Evolutionary conservation across 2,888 invertebrate genomes (phyloP), one percentile per base, ranked within the genome.

Genomic region (Tiliacea aurago): DNA sequence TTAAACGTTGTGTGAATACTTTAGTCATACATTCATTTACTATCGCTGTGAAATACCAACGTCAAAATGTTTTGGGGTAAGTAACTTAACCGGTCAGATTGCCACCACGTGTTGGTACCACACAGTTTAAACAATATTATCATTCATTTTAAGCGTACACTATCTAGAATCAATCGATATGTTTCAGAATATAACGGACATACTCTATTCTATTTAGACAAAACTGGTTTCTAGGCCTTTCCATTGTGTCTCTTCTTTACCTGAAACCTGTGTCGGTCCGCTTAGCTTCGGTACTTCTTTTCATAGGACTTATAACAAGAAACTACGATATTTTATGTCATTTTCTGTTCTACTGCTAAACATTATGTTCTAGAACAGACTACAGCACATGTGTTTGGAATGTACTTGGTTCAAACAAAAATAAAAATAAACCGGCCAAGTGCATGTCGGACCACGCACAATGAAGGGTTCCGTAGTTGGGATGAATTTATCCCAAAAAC

Each of bases 41-140:
- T 56, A 61, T 67, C 9, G 41, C 51, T 71, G 73, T 64, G 47
- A 76, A 80, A 71, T 76, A 78, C 61, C 56, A 62, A 80, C 84
- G 66, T 75, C 92, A 95, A 92, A 83, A 96, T 96, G 96, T 96
- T 96, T 95, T 96, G 96, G 96, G 96, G 96, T 96, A 92, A 96
- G 96, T 93, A 80, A 77, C 70, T 65, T 76, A 58, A 81, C 83
- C 84, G 83, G 88, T 77, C 76, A 79, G 68, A 84, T 75, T 84
- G 77, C 74, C 87, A 95, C 95, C 96, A 96, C 96, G 96, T 96
- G 95, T 93, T 93, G 81, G 77, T 70, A 78, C 73, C 41, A 28
- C 45, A 58, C 47, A 11, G 45, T 70, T 45, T 23, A 73, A n/a
- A 77, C 28, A 18, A 58, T 47, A 11, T 0, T 58, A 45, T 23